Evolutionary conservation across 2,113 vertebrate genomes (phyloP).

Genomic region (Oophaga pumilio): DNA sequence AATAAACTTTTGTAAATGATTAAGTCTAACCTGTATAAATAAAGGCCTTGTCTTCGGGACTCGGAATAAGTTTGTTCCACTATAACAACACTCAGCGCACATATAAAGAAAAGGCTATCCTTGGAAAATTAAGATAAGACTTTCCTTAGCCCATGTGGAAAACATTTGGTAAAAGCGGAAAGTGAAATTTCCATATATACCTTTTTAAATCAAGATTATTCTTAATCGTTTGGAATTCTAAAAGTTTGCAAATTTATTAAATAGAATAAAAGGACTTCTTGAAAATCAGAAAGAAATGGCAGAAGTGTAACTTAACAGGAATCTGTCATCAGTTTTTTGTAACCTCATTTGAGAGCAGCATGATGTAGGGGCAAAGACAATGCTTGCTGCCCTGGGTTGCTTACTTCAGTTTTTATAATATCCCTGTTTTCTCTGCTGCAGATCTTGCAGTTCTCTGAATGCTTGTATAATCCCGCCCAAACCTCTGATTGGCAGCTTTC

Average conservation of each 20-base stretch:
- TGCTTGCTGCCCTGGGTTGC: too few relatives aligned
- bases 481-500: too few relatives aligned
- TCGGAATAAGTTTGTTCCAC: background rate
- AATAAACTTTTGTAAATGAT: background rate
- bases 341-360: too few relatives aligned
- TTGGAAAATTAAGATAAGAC: conserved; percentile 41
- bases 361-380: too few relatives aligned
- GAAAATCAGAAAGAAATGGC: background rate
- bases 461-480: too few relatives aligned
- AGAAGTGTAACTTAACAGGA: too few relatives aligned
- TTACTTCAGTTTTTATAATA: too few relatives aligned
- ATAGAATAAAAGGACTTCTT: background rate
- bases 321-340: too few relatives aligned
- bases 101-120: too few relatives aligned
- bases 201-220: background rate
- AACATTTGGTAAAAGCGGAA: conserved; percentile 16
- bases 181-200: conserved; percentile 28
- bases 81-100: background rate
- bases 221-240: background rate
- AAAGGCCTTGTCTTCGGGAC: background rate
- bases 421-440: too few relatives aligned
- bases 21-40: background rate
- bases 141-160: conserved; percentile 6
- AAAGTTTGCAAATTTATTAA: background rate
- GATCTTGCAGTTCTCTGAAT: too few relatives aligned